Base-by-base conservation (phyloP, 2,797 vertebrate species). In the Catamblyrhynchus diadema region DNA sequence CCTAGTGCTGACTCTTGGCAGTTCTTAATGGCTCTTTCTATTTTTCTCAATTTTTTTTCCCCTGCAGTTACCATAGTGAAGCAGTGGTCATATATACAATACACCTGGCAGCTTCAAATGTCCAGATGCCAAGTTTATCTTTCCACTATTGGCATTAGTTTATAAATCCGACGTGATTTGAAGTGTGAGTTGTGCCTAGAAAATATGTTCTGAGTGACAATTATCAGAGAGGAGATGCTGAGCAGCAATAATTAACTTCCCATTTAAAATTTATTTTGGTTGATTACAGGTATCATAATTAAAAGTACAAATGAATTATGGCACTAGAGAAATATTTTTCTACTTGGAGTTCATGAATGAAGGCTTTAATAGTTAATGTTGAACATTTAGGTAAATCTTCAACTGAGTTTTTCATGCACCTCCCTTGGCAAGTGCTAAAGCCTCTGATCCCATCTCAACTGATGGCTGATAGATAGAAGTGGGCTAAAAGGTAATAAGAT, bases 71-170 rank as follows among this genome's bases (percentile, higher is more conserved):
- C 93, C 78, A 94, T 60, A 90, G 53, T 70, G 65, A 96, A 97
- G 81, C 69, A 93, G 64, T 94, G 89, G 78, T 95, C 94, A 84
- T 66, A 72, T 74, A 75, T 60, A 81, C 20, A 45, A 51, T 93
- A 93, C 44, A 95, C 82, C 85, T 96, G 93, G 84, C 48, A 96
- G 45, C 25, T 86, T 81, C 59, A 94, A 62, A 88, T 77, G 84
- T 89, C 79, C 93, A 94, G 82, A 88, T 96, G 94, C 51, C 84
- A 95, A 95, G 33, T 62, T 78, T 86, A 42, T 78, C 42, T 96
- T 95, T 84, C 35, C 51, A 44, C 23, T 45, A 30, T 4, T 94
- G 91, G 60, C 47, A 57, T 90, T 95, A 86, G 11, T 89, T 91
- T 95, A 77, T 74, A 48, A 84, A 70, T 66, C 70, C 39, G 77